These are phyloP conservation scores for Loris lydekkerianus DNA, from an alignment of 2,797 vertebrate species.

Conservation along the genomic window DNA sequence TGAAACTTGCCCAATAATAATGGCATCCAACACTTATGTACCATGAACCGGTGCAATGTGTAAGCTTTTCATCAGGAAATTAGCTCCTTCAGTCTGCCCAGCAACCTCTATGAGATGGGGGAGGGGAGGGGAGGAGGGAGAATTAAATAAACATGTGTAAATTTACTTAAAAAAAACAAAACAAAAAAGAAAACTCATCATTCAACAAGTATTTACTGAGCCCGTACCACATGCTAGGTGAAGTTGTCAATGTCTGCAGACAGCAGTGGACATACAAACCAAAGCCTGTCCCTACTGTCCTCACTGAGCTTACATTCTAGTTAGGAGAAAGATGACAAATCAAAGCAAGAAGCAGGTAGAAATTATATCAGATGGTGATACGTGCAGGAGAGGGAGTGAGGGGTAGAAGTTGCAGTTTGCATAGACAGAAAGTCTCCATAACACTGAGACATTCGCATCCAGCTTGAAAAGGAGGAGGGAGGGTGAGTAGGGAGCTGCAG, in stretches of 20 bases:
- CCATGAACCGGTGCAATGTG: too few species aligned
- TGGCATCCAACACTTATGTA: background rate
- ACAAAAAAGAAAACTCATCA: too few species aligned
- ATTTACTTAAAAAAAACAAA: background rate
- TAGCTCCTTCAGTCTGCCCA: background rate
- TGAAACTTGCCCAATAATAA: background rate
- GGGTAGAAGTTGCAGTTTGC: background rate
- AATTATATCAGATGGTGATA: background rate
- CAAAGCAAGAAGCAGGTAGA: background rate
- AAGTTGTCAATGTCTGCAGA: background rate
- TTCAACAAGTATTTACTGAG: background rate
- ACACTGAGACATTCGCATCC: background rate
- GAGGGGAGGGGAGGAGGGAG: background rate
- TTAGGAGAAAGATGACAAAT: background rate
- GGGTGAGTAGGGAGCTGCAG: background rate
- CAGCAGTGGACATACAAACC: background rate
- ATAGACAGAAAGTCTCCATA: background rate
- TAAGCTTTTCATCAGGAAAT: background rate
- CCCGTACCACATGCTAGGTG: rapidly evolving
- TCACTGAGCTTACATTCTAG: background rate
- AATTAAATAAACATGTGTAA: background rate
- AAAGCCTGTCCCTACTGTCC: background rate
- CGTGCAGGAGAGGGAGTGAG: background rate
- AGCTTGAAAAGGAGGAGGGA: background rate
- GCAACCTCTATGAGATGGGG: background rate